Evolutionary conservation across 2,113 vertebrate species (phyloP), one percentile per base, ranked within the genome.

Genomic region (Halichoeres trimaculatus): DNA sequence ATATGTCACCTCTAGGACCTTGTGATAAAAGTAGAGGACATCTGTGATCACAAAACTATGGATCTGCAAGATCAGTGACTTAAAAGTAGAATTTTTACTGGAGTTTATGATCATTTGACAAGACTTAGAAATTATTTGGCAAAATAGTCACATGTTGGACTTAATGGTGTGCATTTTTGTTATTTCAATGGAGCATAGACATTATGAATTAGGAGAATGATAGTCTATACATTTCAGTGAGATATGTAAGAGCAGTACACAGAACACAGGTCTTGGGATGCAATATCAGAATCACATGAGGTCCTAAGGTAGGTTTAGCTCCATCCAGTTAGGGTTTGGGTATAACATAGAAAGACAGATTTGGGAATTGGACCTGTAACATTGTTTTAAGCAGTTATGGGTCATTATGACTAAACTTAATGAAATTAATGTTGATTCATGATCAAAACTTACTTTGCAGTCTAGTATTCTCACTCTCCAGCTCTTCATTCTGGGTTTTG

Each of bases 391-490:
- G 4, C 43, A 17, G 43, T 45, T 17, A 6, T 45, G 14, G 16
- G 43, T 45, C 6, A 19, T 19, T 8, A 41, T 2, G 38, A 50
- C 22, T 6, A 26, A 60, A 35, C 47, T 17, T 16, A 9, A 0
- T 47, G 12, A 58, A 17, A 4, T 3, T 13, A n/a, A n/a, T n/a
- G n/a, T 53, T 53, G n/a, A 51, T 1, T 1, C 7, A 23, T 9
- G 5, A 0, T 50, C n/a, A 61, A 8, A 73, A 76, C 91, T 91
- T 77, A 95, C 95, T 89, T 10, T 92, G 85, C 60, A 94, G 75
- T 59, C 80, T 84, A 8, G 90, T 81, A 70, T 89, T 90, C 64
- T 94, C 91, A n/a, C 77, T 90, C 58, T 91, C 91, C 23, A 95
- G 65, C 54, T 91, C 89, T 30, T 92, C 74, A 20, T 91, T 94